These are phyloP conservation scores for Macrobrachium nipponense DNA, from an alignment of 1,140 invertebrate genomes.

Conservation along the genomic window DNA sequence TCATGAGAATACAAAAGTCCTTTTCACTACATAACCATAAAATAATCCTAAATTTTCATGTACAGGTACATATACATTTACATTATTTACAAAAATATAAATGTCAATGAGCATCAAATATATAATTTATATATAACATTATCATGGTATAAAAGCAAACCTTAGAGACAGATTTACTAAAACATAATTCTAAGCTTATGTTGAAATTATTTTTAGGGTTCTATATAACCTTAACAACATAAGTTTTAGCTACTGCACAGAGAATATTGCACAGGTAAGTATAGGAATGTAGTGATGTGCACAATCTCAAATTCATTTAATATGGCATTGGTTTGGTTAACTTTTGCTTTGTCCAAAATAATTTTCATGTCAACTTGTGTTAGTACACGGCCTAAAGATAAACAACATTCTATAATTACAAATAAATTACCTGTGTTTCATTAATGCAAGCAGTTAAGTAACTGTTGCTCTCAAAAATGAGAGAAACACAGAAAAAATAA, in stretches of 20 bases:
- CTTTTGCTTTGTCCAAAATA: conserved; percentile 11
- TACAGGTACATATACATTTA: conserved; percentile 42
- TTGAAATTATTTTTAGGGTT: background rate
- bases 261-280: conserved; percentile 39
- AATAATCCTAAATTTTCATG: conserved; percentile 25
- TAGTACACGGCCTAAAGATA: background rate
- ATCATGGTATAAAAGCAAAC: background rate
- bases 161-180: background rate
- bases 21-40: conserved; percentile 34
- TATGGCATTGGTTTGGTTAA: background rate
- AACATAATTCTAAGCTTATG: background rate
- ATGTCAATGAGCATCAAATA: conserved; percentile 46
- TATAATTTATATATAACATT: conserved; percentile 12
- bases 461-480: background rate
- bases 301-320: conserved; percentile 5
- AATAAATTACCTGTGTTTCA: conserved; percentile 9
- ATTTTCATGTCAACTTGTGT: conserved; percentile 13
- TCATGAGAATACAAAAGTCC: conserved; percentile 33
- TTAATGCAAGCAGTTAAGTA: background rate
- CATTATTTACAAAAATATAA: conserved; percentile 53
- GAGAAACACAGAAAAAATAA: background rate
- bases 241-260: background rate
- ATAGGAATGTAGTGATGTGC: conserved; percentile 30
- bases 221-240: background rate
- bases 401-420: background rate